phyloP scores from a whole-genome alignment of 2,888 invertebrate genomes.

The Euzophera pinguis region DNA sequence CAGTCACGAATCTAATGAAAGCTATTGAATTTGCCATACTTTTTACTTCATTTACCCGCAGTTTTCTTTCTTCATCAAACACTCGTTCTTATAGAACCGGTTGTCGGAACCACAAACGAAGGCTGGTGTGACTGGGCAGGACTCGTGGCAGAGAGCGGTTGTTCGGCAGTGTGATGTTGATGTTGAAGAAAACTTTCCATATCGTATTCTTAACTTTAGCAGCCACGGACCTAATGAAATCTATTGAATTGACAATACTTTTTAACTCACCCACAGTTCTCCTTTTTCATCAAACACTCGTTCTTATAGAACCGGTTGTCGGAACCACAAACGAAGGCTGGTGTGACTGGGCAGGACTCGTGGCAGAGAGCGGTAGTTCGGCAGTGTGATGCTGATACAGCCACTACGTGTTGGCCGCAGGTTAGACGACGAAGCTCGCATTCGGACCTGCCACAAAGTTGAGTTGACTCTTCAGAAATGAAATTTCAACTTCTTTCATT shows the following conservation, averaged over 20 bases:
- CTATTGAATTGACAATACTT: not conserved
- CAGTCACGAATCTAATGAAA: no score
- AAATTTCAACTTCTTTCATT: not conserved
- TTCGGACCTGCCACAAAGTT: constrained; percentile 79
- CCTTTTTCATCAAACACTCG: constrained; percentile 94
- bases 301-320: constrained; percentile 94
- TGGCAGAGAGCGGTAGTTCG: constrained; percentile 90
- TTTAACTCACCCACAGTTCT: constrained; percentile 87
- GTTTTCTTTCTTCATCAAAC: constrained; percentile 82
- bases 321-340: constrained; percentile 93
- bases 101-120: constrained; percentile 95
- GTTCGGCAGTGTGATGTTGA: constrained; percentile 91
- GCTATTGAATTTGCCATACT: no score
- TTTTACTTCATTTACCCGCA: no score
- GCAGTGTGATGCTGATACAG: constrained; percentile 90
- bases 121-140: constrained; percentile 85
- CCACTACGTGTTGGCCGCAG: constrained; percentile 92
- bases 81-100: constrained; percentile 93
- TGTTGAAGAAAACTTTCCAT: no score
- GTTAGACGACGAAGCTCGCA: constrained; percentile 91
- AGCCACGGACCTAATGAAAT: no score
- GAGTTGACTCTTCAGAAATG: not conserved
- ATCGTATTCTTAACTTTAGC: no score
- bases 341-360: constrained; percentile 84
- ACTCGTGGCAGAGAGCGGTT: constrained; percentile 89